Evolutionary conservation across 2,113 vertebrate species (phyloP), one percentile per base, ranked within the genome.

Genomic region (Calyptommatus sinebrachiatus): DNA sequence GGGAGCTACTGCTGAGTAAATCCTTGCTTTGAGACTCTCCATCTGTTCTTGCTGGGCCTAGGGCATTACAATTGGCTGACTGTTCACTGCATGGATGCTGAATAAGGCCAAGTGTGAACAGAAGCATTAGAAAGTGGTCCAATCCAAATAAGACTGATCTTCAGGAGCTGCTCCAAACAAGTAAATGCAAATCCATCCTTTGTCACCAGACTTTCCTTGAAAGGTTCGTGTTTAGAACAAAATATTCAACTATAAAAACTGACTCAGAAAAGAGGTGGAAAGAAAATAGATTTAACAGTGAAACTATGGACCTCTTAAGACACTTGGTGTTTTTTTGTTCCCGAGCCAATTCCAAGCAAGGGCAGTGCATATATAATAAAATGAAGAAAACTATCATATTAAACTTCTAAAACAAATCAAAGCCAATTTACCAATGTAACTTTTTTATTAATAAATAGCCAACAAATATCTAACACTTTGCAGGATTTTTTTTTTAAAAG

Each of bases 401-500:
- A 21, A 60, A 60, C 8, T 28, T 10, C 50, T 20, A 10, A 26
- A 31, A 24, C 16, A 74, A 60, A 62, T 1, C 24, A 57, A 63
- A 24, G 11, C 50, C 18, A 21, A 60, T 57, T 50, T 75, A 3
- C 48, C 24, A 63, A 10, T 65, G 60, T 31, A 76, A 68, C 7
- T 28, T 70, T 46, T 50, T 76, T 29, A 1, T 18, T 45, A 81
- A 76, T 61, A 26, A 68, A 73, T 73, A 35, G 41, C 21, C 2
- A 68, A 16, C 46, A 31, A 57, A 57, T 5, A 12, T 16, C 53
- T 18, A 18, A 57, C 16, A 57, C 12, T 18, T 57, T 12, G 14
- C 4, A 57, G 18, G 4, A 57, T 4, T 70, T 80, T 14, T 81
- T 66, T 72, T 87, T 76, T 72, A 84, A 89, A 91, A 88, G 29